These are phyloP conservation scores for Hydrotaea cyrtoneurina DNA, from an alignment of 2,888 invertebrate species.

Conservation along the genomic window DNA sequence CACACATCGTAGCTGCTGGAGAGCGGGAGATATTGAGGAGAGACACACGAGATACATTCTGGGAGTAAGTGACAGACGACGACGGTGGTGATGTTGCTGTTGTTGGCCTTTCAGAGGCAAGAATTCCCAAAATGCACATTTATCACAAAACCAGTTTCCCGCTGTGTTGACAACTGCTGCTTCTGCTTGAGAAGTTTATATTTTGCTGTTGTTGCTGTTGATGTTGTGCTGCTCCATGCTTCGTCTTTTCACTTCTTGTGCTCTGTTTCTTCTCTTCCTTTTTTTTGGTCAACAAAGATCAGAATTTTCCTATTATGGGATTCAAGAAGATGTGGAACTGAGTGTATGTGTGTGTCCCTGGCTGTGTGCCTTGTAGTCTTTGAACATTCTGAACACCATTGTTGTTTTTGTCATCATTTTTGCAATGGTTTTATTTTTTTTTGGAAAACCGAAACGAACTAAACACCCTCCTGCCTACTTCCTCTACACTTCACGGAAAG, in stretches of 20 bases:
- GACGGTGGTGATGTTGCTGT: slow-evolving; percentile 24
- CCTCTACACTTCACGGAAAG: not conserved
- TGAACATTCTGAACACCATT: not conserved
- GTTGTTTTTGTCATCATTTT: slow-evolving; percentile 47
- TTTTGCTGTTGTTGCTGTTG: slow-evolving; percentile 21
- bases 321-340: not conserved
- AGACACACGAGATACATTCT: slow-evolving; percentile 3
- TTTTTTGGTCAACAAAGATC: slow-evolving; percentile 18
- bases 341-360: too few relatives aligned
- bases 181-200: slow-evolving; percentile 41
- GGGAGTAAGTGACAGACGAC: not conserved
- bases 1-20: not conserved
- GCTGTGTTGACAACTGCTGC: slow-evolving; percentile 67
- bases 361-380: too few relatives aligned
- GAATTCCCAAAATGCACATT: slow-evolving; percentile 66
- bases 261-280: slow-evolving; percentile 23
- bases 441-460: not conserved
- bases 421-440: slow-evolving; percentile 34
- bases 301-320: slow-evolving; percentile 38
- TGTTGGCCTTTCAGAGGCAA: slow-evolving; percentile 34
- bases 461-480: not conserved
- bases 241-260: not conserved
- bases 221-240: not conserved
- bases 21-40: not conserved
- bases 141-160: slow-evolving; percentile 69